Base-by-base conservation (phyloP, 2,113 vertebrate species). In the Hippocampus barbouri region DNA sequence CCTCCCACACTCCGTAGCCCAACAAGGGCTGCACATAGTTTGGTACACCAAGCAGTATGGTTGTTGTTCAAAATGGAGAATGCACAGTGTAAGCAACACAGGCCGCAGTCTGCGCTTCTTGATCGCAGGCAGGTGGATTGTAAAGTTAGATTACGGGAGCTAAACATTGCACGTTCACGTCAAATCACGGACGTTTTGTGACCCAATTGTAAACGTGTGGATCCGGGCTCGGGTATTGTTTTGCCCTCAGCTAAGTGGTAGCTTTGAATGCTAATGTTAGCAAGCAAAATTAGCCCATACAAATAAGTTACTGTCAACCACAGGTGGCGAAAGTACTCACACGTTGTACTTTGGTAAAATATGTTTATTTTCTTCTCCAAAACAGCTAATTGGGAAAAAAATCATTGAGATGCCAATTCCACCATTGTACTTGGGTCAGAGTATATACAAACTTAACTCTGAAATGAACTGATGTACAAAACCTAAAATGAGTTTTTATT, bases 31-130 rank as follows among this genome's bases (percentile, higher is more conserved):
- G 56, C 30, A 34, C 54, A 7, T 60, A 40, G 38, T 72, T 75
- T 8, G 10, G 10, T 8, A 77, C 82, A 83, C 80, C 86, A 87
- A 94, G 91, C 89, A 79, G 83, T 88, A 23, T 38, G 78, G 74
- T 86, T 88, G 93, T 95, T 95, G 92, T 95, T 96, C 94, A 95
- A 96, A 96, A 95, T 96, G 94, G 95, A 97, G 94, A 95, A 94
- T 91, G 91, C 90, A 92, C 90, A 91, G 57, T 71, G 74, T 76
- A 72, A 71, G 12, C 73, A 76, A 81, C 62, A 75, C 85, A 90
- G 92, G 91, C 92, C 91, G 74, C 87, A 71, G 82, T 77, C 59
- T 5, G 27, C 34, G 30, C 54, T 72, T 70, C 43, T 65, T 67
- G 7, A 51, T 51, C 47, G 47, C 1, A 49, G 59, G 85, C 83